These are phyloP conservation scores for Cromileptes altivelis DNA, from an alignment of 2,113 vertebrate species.

Conservation along the genomic window DNA sequence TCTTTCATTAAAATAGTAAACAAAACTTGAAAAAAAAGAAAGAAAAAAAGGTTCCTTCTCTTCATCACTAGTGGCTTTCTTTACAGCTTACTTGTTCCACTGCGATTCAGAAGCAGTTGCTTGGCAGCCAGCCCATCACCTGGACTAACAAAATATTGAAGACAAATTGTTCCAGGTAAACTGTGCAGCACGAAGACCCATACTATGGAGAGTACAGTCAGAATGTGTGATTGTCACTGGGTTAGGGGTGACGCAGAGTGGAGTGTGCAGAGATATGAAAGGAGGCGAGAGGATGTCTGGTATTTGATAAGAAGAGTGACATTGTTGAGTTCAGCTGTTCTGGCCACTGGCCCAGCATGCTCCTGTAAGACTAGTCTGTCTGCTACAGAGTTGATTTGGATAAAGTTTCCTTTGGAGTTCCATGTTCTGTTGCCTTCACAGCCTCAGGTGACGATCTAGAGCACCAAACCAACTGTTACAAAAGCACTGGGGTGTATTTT, in stretches of 20 bases:
- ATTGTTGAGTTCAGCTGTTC: slow-evolving; percentile 12
- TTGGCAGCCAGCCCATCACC: slow-evolving; percentile 37
- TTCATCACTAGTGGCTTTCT: slow-evolving; percentile 27
- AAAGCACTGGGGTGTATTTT: slow-evolving; percentile 60
- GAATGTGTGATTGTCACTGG: slow-evolving; percentile 73
- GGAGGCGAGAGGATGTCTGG: slow-evolving; percentile 25
- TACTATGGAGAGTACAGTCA: slow-evolving; percentile 56
- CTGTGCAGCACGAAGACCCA: slow-evolving; percentile 47
- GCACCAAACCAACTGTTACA: slow-evolving; percentile 52
- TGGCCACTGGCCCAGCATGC: slow-evolving; percentile 16
- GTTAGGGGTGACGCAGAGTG: slow-evolving; percentile 47
- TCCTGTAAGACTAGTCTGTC: slow-evolving; percentile 8
- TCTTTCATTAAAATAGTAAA: slow-evolving; percentile 45
- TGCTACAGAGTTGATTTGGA: slow-evolving; percentile 32
- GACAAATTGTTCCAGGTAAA: slow-evolving; percentile 31
- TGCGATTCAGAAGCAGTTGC: slow-evolving; percentile 22
- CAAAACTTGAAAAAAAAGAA: slow-evolving; percentile 39
- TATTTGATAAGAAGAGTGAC: slow-evolving; percentile 19
- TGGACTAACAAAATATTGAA: slow-evolving; percentile 17
- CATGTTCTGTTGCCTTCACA: slow-evolving; percentile 21
- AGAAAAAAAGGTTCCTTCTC: not conserved
- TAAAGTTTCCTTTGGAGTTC: slow-evolving; percentile 46
- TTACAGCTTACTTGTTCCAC: slow-evolving; percentile 31
- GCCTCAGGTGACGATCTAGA: slow-evolving; percentile 15
- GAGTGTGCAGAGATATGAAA: slow-evolving; percentile 40